Conservation (phyloP, 2,888 invertebrate genomes). For the Cheilosia vulpina region DNA sequence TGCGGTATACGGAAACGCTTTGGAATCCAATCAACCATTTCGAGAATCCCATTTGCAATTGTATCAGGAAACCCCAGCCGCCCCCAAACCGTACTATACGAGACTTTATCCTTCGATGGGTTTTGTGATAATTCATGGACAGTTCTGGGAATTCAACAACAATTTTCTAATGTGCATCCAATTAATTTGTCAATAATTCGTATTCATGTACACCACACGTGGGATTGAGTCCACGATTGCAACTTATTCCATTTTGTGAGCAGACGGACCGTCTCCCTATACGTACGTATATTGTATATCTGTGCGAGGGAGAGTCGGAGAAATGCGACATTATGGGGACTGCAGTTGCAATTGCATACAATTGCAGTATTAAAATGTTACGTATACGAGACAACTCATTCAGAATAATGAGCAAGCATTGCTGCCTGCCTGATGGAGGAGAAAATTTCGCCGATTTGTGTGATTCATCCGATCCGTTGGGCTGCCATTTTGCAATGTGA, state of each 20-base stretch:
- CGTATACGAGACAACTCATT: slow-evolving; percentile 1
- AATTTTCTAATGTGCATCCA: slow-evolving; percentile 57
- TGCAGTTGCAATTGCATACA: slow-evolving; percentile 11
- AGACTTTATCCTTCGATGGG: background rate
- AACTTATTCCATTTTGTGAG: slow-evolving; percentile 20
- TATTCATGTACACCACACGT: slow-evolving; percentile 9
- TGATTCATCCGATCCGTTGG: slow-evolving; percentile 49
- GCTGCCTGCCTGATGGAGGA: slow-evolving; percentile 15
- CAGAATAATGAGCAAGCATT: background rate
- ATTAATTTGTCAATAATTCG: slow-evolving; percentile 52
- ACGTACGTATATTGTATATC: too few species aligned
- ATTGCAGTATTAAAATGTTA: slow-evolving; percentile 17
- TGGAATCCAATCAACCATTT: slow-evolving; percentile 65
- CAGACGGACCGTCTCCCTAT: too few species aligned
- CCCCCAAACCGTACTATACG: slow-evolving; percentile 6
- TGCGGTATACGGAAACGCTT: slow-evolving; percentile 45
- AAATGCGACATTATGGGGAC: background rate
- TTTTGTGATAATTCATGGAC: slow-evolving; percentile 18
- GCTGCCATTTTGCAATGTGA: slow-evolving; percentile 16
- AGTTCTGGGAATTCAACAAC: slow-evolving; percentile 35
- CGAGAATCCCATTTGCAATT: slow-evolving; percentile 53
- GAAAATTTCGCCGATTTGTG: slow-evolving; percentile 32
- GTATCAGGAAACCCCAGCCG: slow-evolving; percentile 37
- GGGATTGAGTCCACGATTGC: slow-evolving; percentile 14
- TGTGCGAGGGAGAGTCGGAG: background rate